Conservation (phyloP, 2,888 invertebrate genomes). For the Nomada goodeniana region DNA sequence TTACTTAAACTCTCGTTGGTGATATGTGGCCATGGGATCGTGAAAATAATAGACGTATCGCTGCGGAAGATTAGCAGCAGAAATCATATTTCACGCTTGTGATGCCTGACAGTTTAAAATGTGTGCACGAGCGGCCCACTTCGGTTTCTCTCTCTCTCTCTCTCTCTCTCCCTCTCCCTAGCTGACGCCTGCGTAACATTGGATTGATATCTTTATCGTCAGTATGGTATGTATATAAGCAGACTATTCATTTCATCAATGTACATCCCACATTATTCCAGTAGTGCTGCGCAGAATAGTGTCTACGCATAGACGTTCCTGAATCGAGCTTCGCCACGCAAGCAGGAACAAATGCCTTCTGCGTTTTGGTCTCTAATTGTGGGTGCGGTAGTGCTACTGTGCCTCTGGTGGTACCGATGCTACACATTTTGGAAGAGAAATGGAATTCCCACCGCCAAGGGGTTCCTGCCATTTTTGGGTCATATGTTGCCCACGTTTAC, state of each 20-base stretch:
- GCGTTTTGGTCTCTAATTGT: background rate
- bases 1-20: background rate
- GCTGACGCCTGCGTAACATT: background rate
- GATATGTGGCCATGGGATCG: too few relatives aligned
- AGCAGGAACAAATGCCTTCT: slow-evolving; percentile 14
- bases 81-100: too few relatives aligned
- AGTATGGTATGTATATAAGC: background rate
- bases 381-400: background rate
- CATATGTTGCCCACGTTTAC: slow-evolving; percentile 58
- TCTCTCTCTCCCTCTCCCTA: too few relatives aligned
- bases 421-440: slow-evolving; percentile 63
- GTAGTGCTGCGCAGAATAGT: background rate
- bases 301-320: too few relatives aligned
- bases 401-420: slow-evolving; percentile 6
- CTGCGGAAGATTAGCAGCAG: too few relatives aligned
- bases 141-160: too few relatives aligned
- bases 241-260: background rate
- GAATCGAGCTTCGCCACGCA: background rate
- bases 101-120: too few relatives aligned
- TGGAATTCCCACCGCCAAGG: slow-evolving; percentile 54
- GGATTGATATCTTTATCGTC: background rate
- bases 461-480: slow-evolving; percentile 66
- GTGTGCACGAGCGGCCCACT: too few relatives aligned
- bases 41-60: too few relatives aligned
- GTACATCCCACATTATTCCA: background rate